A percentile compares a stretch with the other conserved stretches of the same genome.
Evolutionary conservation across 1,140 invertebrate genomes (phyloP).

Genomic region (Wiebesia pumilae): DNA sequence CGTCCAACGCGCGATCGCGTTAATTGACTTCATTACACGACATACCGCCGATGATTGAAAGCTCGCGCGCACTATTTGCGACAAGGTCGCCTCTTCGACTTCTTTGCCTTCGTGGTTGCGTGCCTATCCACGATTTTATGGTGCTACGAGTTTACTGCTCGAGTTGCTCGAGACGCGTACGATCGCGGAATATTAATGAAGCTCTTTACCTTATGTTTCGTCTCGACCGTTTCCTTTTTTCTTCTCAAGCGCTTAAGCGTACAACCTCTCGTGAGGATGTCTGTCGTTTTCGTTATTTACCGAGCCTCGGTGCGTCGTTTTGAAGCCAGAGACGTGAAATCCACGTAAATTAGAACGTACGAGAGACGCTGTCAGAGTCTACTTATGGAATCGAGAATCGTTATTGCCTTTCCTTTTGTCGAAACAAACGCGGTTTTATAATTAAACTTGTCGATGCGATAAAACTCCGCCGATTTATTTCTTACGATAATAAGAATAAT

Average conservation of each 20-base stretch:
- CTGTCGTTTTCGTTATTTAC: neutral
- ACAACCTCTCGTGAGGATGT: neutral
- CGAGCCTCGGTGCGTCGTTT: neutral
- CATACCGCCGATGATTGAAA: conserved; percentile 28
- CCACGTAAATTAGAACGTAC: neutral
- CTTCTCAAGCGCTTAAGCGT: neutral
- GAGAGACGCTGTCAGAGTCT: neutral
- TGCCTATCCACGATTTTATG: conserved; percentile 16
- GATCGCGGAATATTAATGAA: conserved; percentile 37
- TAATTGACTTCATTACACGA: conserved; percentile 44
- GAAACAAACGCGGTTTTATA: neutral
- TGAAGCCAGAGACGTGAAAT: neutral
- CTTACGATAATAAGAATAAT: neutral
- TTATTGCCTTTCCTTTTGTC: neutral
- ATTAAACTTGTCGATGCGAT: neutral
- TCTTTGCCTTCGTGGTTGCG: neutral
- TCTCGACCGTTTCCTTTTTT: neutral
- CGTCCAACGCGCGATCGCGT: conserved; percentile 33
- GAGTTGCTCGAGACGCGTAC: neutral
- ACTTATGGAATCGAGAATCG: neutral
- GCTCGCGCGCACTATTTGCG: conserved; percentile 12
- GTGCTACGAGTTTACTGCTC: conserved; percentile 32
- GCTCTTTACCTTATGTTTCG: conserved; percentile 6
- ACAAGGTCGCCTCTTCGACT: conserved; percentile 18
- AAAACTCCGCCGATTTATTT: neutral